These are phyloP conservation scores for Drosophila macrospina DNA, from an alignment of 2,888 invertebrate species.

Conservation along the genomic window DNA sequence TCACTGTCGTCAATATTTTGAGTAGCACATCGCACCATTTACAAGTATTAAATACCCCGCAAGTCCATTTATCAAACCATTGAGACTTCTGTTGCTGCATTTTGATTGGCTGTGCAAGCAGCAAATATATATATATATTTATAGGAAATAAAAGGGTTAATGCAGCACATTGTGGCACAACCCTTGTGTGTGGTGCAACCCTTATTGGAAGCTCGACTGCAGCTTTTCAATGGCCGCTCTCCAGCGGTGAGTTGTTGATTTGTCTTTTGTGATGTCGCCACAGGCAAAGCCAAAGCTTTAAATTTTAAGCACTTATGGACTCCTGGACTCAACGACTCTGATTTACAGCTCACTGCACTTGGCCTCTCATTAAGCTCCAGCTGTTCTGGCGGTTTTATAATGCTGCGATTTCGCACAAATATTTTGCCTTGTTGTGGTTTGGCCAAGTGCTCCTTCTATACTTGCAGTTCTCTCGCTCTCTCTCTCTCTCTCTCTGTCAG, in stretches of 20 bases:
- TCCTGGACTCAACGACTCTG: conserved; percentile 5
- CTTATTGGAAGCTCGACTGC: conserved; percentile 43
- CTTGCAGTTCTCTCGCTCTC: too few relatives aligned
- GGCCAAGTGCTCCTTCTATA: conserved; percentile 32
- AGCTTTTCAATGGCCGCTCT: conserved; percentile 55
- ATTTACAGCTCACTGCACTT: conserved; percentile 22
- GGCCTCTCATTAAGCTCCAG: conserved; percentile 39
- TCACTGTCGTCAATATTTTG: conserved; percentile 58
- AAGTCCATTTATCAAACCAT: conserved; percentile 42
- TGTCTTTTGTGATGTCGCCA: conserved; percentile 22
- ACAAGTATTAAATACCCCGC: conserved; percentile 25
- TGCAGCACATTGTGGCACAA: not conserved
- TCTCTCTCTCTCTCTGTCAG: not conserved
- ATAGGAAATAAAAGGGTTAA: conserved; percentile 59
- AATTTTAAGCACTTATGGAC: conserved; percentile 1
- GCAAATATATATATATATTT: too few relatives aligned
- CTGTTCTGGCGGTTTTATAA: conserved; percentile 31
- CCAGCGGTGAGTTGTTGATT: conserved; percentile 44
- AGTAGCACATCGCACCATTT: conserved; percentile 38
- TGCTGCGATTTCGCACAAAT: conserved; percentile 38
- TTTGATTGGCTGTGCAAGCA: conserved; percentile 57
- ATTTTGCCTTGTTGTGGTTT: conserved; percentile 48
- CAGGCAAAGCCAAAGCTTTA: conserved; percentile 40
- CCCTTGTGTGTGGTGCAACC: conserved; percentile 37
- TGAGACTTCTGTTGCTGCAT: not conserved